These are phyloP conservation scores for Styela plicata DNA, from an alignment of 23 tunicate species.

Conservation along the genomic window DNA sequence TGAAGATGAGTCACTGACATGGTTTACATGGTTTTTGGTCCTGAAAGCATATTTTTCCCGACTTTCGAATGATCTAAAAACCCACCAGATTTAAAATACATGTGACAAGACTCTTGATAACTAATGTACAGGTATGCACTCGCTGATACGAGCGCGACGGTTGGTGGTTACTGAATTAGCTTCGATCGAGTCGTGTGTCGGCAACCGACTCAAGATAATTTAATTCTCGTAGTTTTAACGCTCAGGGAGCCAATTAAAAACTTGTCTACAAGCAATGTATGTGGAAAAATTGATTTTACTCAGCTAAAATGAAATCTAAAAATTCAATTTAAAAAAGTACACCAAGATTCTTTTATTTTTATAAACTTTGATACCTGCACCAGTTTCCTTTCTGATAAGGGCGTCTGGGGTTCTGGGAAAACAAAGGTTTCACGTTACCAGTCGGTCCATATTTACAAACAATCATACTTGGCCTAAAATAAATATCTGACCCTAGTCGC, in stretches of 20 bases:
- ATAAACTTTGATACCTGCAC: conserved; percentile 32
- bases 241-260: not conserved
- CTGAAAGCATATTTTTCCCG: no score
- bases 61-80: no score
- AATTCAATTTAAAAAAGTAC: no score
- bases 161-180: not conserved
- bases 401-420: not conserved
- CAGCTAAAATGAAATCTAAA: no score
- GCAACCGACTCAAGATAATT: not conserved
- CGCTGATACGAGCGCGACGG: no score
- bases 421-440: not conserved
- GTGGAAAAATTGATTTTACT: not conserved
- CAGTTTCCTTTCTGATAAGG: conserved; percentile 6
- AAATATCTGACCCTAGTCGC: not conserved
- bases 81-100: no score
- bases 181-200: not conserved
- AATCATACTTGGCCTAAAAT: not conserved
- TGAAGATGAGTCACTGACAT: no score
- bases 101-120: no score
- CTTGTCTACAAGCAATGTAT: not conserved
- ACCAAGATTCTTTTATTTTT: no score
- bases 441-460: conserved; percentile 19
- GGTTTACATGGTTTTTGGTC: no score
- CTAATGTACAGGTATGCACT: no score
- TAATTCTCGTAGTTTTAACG: not conserved